Percentiles rank a stretch among this genome's conserved stretches.
Evolutionary conservation across 2,113 vertebrate genomes (phyloP).

Genomic region (Mixornis gularis): DNA sequence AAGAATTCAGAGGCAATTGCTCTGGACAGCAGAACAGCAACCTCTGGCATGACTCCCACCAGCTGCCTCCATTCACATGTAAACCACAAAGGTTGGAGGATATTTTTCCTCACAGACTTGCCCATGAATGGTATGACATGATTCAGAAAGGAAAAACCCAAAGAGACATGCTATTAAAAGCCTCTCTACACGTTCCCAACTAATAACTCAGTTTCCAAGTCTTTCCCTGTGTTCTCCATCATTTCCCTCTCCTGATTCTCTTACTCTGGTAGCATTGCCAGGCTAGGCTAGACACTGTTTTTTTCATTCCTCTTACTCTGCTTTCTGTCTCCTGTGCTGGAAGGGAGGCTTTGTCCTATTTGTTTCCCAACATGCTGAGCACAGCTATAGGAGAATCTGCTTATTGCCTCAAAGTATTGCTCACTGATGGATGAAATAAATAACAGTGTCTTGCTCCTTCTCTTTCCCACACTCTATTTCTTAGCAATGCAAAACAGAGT

Average conservation of each 20-base stretch:
- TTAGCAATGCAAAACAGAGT: not conserved
- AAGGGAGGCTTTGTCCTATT: not conserved
- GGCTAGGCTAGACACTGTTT: not conserved
- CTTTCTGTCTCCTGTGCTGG: not conserved
- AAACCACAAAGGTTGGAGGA: slow-evolving; percentile 18
- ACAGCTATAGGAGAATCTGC: not conserved
- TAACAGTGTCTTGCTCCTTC: not conserved
- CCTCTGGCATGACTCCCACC: slow-evolving; percentile 26
- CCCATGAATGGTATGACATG: not conserved
- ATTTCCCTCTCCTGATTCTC: not conserved
- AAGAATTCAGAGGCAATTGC: slow-evolving; percentile 15
- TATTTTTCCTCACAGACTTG: not conserved
- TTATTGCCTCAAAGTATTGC: not conserved
- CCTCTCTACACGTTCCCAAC: not conserved
- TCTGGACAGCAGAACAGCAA: slow-evolving; percentile 18
- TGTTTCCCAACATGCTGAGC: not conserved
- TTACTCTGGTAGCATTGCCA: not conserved
- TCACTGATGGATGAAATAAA: not conserved
- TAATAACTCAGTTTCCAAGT: not conserved
- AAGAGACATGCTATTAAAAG: not conserved
- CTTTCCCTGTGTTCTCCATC: not conserved
- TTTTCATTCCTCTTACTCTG: not conserved
- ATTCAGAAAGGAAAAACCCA: not conserved
- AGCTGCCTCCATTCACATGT: slow-evolving; percentile 25
- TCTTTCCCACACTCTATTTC: not conserved